These are phyloP conservation scores for Larimichthys crocea DNA, from an alignment of 2,113 vertebrate species.

Conservation along the genomic window DNA sequence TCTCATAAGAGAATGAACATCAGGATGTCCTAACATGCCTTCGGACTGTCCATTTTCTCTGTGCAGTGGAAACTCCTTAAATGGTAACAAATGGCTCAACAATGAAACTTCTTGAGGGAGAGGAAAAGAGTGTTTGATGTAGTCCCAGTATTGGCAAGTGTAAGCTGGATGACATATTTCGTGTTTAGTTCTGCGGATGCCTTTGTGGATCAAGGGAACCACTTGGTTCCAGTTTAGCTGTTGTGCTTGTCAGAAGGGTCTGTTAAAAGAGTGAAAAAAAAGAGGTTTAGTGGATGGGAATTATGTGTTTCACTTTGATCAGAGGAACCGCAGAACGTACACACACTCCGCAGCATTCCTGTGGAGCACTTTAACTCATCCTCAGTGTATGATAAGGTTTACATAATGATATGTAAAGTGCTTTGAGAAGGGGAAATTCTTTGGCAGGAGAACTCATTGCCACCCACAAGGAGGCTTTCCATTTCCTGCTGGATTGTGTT, in stretches of 20 bases:
- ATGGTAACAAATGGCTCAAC: conserved; percentile 59
- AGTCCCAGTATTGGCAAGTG: conserved; percentile 65
- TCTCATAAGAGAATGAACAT: background rate
- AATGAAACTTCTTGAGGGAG: conserved; percentile 47
- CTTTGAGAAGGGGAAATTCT: conserved; percentile 65
- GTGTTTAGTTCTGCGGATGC: conserved; percentile 62
- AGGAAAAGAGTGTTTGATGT: conserved; percentile 62
- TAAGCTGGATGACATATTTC: conserved; percentile 62
- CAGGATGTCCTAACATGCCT: background rate
- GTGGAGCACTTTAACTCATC: conserved; percentile 67
- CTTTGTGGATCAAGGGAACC: conserved; percentile 63
- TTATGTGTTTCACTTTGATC: conserved; percentile 79
- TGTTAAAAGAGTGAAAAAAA: conserved; percentile 42
- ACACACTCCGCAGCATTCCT: conserved; percentile 60
- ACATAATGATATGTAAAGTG: conserved; percentile 78
- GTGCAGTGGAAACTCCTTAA: conserved; percentile 49
- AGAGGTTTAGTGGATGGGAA: conserved; percentile 65
- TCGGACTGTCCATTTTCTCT: conserved; percentile 4
- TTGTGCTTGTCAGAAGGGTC: conserved; percentile 68
- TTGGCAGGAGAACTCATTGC: conserved; percentile 71
- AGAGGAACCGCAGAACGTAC: conserved; percentile 62
- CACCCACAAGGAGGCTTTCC: conserved; percentile 69
- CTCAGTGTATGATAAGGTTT: conserved; percentile 72
- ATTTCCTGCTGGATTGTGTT: conserved; percentile 57
- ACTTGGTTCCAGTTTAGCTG: conserved; percentile 74